Conservation (phyloP, 2,113 vertebrate species). For the Morone chrysops region DNA sequence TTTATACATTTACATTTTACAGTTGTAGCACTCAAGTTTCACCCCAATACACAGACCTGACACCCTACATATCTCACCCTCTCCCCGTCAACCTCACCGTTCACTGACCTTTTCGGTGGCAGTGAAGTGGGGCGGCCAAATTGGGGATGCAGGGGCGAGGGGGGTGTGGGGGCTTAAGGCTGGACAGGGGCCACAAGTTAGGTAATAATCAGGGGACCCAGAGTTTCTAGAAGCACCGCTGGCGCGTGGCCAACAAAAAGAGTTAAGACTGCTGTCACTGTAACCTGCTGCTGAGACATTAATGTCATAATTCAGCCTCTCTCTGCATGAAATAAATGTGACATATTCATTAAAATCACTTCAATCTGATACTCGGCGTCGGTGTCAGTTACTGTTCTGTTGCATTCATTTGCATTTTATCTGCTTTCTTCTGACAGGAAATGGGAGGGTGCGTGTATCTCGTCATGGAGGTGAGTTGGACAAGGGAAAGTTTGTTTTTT, state of each 20-base stretch:
- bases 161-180: not conserved
- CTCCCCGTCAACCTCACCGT: constrained; percentile 4
- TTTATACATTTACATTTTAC: no score
- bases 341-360: not conserved
- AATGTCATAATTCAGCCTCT: not conserved
- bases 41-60: not conserved
- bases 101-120: constrained; percentile 22
- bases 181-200: constrained; percentile 4
- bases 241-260: constrained; percentile 5
- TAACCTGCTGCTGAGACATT: constrained; percentile 11
- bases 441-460: constrained; percentile 96
- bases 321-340: not conserved
- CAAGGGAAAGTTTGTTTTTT: not conserved
- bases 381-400: not conserved
- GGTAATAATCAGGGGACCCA: not conserved
- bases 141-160: not conserved
- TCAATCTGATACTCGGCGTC: not conserved
- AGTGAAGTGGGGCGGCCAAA: not conserved
- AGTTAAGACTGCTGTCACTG: constrained; percentile 34
- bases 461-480: constrained; percentile 95
- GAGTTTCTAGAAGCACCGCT: constrained; percentile 21
- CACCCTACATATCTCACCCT: constrained; percentile 6
- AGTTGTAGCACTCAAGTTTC: constrained; percentile 8
- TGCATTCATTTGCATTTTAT: constrained; percentile 36
- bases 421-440: constrained; percentile 85